Evolutionary conservation across 2,888 invertebrate species (phyloP).

Genomic region (Ecliptopera silaceata): DNA sequence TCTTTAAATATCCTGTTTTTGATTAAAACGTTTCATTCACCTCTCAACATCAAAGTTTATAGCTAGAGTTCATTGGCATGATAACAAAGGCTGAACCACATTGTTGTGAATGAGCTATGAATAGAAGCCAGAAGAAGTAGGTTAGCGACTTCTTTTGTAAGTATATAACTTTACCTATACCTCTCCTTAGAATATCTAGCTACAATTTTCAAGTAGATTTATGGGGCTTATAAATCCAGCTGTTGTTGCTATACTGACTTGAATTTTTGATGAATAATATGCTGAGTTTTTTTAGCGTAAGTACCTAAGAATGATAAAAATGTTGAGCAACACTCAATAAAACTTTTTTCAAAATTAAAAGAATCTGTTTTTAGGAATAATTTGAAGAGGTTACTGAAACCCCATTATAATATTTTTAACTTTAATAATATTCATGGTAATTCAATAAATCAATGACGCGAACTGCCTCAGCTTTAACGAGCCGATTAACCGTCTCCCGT

Average conservation of each 20-base stretch:
- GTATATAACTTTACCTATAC: conserved; percentile 31
- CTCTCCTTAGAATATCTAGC: conserved; percentile 7
- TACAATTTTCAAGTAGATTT: not conserved
- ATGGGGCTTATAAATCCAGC: not conserved
- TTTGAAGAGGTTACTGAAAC: too few species aligned
- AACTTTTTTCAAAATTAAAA: too few species aligned
- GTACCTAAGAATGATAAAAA: too few species aligned
- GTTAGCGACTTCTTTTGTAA: conserved; percentile 67
- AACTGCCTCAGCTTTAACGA: conserved; percentile 31
- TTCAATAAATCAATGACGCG: conserved; percentile 19
- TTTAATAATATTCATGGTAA: conserved; percentile 12
- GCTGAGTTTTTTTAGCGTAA: too few species aligned
- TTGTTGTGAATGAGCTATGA: conserved; percentile 61
- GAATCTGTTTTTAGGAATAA: too few species aligned
- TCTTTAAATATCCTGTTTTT: conserved; percentile 3
- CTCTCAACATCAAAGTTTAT: conserved; percentile 14
- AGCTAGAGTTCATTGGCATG: conserved; percentile 34
- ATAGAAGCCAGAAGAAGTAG: conserved; percentile 63
- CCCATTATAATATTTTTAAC: not conserved
- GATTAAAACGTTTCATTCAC: conserved; percentile 14
- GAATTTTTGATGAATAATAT: too few species aligned
- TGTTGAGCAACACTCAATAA: too few species aligned
- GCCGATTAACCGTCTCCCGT: conserved; percentile 38
- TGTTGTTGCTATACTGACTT: too few species aligned
- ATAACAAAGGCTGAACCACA: conserved; percentile 51